A percentile compares a stretch with the other conserved stretches of the same genome.
Evolutionary conservation across 1,140 invertebrate genomes (phyloP).

Genomic region (Leguminivora glycinivorella): DNA sequence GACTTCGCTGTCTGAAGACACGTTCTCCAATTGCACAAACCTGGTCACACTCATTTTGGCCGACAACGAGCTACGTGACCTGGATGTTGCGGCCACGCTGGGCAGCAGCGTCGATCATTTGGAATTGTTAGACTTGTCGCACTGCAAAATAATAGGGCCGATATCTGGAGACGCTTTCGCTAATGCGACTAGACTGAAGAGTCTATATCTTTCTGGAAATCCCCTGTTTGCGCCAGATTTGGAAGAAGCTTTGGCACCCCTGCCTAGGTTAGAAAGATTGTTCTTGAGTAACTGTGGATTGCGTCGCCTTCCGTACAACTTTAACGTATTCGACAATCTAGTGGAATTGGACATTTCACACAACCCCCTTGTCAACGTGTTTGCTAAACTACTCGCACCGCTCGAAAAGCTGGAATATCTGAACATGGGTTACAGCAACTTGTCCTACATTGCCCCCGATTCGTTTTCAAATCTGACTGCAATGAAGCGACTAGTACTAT

Average conservation of each 20-base stretch:
- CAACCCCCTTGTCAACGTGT: slow-evolving; percentile 85
- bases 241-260: slow-evolving; percentile 82
- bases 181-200: slow-evolving; percentile 83
- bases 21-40: slow-evolving; percentile 84
- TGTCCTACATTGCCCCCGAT: slow-evolving; percentile 82
- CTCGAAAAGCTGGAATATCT: slow-evolving; percentile 83
- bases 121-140: slow-evolving; percentile 84
- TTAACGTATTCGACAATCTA: slow-evolving; percentile 82
- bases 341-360: slow-evolving; percentile 85
- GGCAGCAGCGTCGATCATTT: slow-evolving; percentile 83
- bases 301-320: slow-evolving; percentile 82
- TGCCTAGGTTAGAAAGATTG: slow-evolving; percentile 83
- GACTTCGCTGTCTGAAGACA: slow-evolving; percentile 82
- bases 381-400: slow-evolving; percentile 83
- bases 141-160: slow-evolving; percentile 83
- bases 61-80: slow-evolving; percentile 82
- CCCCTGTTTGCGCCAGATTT: slow-evolving; percentile 84
- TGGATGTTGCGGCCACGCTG: slow-evolving; percentile 83
- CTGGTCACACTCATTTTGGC: slow-evolving; percentile 83
- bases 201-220: slow-evolving; percentile 84
- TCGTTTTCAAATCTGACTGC: slow-evolving; percentile 86
- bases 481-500: slow-evolving; percentile 83
- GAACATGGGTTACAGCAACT: slow-evolving; percentile 87
- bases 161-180: slow-evolving; percentile 84
- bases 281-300: slow-evolving; percentile 84